phyloP scores from a whole-genome alignment of 2,888 invertebrate species.

The Trichopria drosophilae region DNA sequence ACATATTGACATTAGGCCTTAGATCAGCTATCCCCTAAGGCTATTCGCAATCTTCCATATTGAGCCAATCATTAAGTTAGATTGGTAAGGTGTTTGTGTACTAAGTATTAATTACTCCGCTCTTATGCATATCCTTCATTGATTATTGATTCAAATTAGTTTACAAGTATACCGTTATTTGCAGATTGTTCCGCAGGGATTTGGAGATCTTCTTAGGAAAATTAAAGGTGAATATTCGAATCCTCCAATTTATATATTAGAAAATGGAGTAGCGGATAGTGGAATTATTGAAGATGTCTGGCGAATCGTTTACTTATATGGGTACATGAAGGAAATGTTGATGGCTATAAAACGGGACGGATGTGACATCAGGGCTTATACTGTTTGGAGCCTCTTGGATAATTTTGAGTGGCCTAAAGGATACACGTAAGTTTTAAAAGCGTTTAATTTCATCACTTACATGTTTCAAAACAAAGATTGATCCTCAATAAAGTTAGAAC shows the following conservation, averaged over 20 bases:
- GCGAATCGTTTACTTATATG: slow-evolving; percentile 48
- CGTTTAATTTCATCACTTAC: too few species aligned
- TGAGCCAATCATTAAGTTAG: too few species aligned
- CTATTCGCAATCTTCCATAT: too few species aligned
- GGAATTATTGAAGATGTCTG: slow-evolving; percentile 40
- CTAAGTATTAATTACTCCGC: too few species aligned
- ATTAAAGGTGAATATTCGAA: slow-evolving; percentile 54
- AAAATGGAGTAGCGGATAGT: slow-evolving; percentile 53
- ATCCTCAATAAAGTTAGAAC: not conserved
- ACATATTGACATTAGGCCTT: too few species aligned
- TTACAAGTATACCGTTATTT: too few species aligned
- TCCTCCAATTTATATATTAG: slow-evolving; percentile 52
- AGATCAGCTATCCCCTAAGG: too few species aligned
- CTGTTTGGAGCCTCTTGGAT: slow-evolving; percentile 68
- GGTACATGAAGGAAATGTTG: slow-evolving; percentile 59
- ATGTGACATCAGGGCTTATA: slow-evolving; percentile 62
- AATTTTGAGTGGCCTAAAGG: slow-evolving; percentile 69
- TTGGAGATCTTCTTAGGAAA: slow-evolving; percentile 53
- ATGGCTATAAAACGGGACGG: slow-evolving; percentile 60
- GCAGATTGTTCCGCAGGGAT: slow-evolving; percentile 56
- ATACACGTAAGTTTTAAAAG: slow-evolving; percentile 59
- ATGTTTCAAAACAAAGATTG: too few species aligned
- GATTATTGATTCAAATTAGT: too few species aligned
- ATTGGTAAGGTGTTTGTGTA: too few species aligned
- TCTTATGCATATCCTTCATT: too few species aligned